Evolutionary conservation across 2,797 vertebrate genomes (phyloP).

Genomic region (Bufotes viridis): DNA sequence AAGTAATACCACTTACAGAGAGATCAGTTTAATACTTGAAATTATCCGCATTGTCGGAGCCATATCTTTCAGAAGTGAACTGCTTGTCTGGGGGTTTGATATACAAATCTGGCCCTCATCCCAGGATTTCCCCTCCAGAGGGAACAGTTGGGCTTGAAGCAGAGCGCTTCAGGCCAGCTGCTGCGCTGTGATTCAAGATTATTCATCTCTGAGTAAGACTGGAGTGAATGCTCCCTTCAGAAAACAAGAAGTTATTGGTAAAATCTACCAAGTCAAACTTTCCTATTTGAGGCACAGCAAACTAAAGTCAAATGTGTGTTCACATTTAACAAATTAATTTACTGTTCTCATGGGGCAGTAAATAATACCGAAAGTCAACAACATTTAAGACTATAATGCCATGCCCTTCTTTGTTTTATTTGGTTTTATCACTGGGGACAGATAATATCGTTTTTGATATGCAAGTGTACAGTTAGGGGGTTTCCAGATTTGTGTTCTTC

Average conservation of each 20-base stretch:
- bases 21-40: slow-evolving; percentile 44
- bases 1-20: slow-evolving; percentile 38
- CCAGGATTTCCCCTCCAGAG: slow-evolving; percentile 58
- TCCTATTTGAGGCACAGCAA: background rate
- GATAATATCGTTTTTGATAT: background rate
- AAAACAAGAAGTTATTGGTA: slow-evolving; percentile 29
- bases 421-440: background rate
- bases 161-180: slow-evolving; percentile 56
- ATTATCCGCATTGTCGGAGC: slow-evolving; percentile 36
- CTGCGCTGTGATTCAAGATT: slow-evolving; percentile 52
- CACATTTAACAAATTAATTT: background rate
- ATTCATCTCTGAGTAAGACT: slow-evolving; percentile 39
- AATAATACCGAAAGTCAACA: background rate
- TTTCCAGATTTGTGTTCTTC: no score
- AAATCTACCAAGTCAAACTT: slow-evolving; percentile 26
- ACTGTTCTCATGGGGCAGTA: no score
- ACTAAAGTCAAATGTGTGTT: background rate
- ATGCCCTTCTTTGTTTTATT: background rate
- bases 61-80: slow-evolving; percentile 36
- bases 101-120: slow-evolving; percentile 53
- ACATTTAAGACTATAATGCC: background rate
- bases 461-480: background rate
- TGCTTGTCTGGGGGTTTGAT: slow-evolving; percentile 53
- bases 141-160: slow-evolving; percentile 51
- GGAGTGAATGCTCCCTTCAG: slow-evolving; percentile 31